Evolutionary conservation across 2,113 vertebrate genomes (phyloP).

Genomic region (Ailurus styani): DNA sequence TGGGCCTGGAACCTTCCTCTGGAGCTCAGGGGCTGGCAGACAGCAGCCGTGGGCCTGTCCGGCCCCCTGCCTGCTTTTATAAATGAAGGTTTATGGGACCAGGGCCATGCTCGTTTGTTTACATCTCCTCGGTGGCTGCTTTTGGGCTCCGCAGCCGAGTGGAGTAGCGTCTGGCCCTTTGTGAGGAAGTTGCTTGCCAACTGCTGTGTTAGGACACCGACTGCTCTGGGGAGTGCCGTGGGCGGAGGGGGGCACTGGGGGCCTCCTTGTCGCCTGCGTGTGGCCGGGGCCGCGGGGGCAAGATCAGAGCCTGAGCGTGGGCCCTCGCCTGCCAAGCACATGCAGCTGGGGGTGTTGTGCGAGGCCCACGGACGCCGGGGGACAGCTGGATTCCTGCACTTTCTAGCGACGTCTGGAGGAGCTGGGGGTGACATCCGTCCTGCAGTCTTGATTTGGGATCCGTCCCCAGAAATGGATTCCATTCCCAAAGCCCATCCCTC

Average conservation of each 20-base stretch:
- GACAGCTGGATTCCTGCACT: not conserved
- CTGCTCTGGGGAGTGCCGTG: not conserved
- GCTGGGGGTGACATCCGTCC: not conserved
- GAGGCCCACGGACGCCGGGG: not conserved
- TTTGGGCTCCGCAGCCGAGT: not conserved
- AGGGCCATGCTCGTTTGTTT: fast-evolving
- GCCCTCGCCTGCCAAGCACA: not conserved
- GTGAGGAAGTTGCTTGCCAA: not conserved
- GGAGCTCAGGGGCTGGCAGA: not conserved
- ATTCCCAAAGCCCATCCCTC: not conserved
- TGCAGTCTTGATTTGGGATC: not conserved
- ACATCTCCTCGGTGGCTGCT: fast-evolving
- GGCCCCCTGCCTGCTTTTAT: not conserved
- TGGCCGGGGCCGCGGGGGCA: not conserved
- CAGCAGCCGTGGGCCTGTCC: fast-evolving
- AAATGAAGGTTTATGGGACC: not conserved
- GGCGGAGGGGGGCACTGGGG: fast-evolving
- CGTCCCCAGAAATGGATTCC: not conserved
- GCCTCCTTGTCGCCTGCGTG: not conserved
- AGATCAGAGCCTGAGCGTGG: fast-evolving
- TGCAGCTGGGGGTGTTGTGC: not conserved
- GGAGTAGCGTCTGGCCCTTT: not conserved
- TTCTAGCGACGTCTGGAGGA: not conserved
- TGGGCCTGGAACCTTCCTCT: not conserved
- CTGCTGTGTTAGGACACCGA: fast-evolving